A percentile compares a stretch with the other conserved stretches of the same genome.
Evolutionary conservation across 2,888 invertebrate species (phyloP).

Genomic region (Norana najaformis): DNA sequence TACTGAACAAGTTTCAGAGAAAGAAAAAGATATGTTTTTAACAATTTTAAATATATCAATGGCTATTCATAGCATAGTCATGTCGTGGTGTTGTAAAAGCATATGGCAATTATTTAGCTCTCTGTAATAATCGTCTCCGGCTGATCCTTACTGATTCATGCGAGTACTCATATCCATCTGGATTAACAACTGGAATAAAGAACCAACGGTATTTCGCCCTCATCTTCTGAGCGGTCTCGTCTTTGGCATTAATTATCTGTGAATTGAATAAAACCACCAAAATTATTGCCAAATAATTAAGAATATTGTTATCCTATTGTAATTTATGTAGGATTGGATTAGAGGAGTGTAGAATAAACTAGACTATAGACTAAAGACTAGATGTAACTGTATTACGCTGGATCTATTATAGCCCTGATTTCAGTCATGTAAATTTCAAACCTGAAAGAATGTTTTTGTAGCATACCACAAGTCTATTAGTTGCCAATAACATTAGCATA

Average conservation of each 20-base stretch:
- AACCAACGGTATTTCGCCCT: slow-evolving; percentile 23
- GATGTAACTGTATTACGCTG: not conserved
- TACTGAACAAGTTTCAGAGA: too few relatives aligned
- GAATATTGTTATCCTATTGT: not conserved
- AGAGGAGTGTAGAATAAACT: too few relatives aligned
- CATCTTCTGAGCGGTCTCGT: not conserved
- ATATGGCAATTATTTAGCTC: too few relatives aligned
- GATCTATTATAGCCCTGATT: not conserved
- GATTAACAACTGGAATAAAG: slow-evolving; percentile 17
- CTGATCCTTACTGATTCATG: not conserved
- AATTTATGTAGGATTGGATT: too few relatives aligned
- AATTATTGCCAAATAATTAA: not conserved
- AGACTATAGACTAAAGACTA: not conserved
- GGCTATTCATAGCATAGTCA: too few relatives aligned
- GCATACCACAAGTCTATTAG: not conserved
- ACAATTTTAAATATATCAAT: too few relatives aligned
- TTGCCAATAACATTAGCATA: not conserved
- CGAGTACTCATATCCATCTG: slow-evolving; percentile 24
- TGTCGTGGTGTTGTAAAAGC: too few relatives aligned
- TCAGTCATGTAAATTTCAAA: not conserved
- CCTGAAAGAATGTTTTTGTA: not conserved
- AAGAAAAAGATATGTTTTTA: too few relatives aligned
- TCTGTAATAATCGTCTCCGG: not conserved
- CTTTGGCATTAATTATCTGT: not conserved
- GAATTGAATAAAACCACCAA: not conserved